Evolutionary conservation across 2,113 vertebrate species (phyloP).

Genomic region (Thoracochromis brauschi): DNA sequence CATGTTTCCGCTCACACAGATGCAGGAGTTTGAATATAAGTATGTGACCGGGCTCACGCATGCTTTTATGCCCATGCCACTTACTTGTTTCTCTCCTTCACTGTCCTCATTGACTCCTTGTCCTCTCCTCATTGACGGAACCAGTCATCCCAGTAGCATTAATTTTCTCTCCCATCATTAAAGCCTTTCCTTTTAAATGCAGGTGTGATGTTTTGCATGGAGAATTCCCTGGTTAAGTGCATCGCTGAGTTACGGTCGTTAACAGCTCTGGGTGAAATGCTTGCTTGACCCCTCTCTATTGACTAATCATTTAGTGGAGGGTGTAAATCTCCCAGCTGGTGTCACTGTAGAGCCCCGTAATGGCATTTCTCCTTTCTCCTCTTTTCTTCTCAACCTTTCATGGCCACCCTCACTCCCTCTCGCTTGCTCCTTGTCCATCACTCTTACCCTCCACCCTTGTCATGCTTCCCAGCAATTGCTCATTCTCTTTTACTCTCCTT

Average conservation of each 20-base stretch:
- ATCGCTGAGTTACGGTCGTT: slow-evolving; percentile 69
- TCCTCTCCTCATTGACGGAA: slow-evolving; percentile 61
- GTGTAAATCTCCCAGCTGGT: slow-evolving; percentile 66
- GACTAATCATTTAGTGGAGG: slow-evolving; percentile 68
- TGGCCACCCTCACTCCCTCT: slow-evolving; percentile 36
- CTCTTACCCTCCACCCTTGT: slow-evolving; percentile 10
- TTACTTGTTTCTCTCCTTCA: slow-evolving; percentile 45
- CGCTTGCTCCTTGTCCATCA: slow-evolving; percentile 27
- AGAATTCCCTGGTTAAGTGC: slow-evolving; percentile 67
- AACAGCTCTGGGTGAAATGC: slow-evolving; percentile 66
- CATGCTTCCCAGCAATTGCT: not conserved
- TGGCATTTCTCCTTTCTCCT: slow-evolving; percentile 39
- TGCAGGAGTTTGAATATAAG: not conserved
- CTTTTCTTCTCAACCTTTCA: slow-evolving; percentile 55
- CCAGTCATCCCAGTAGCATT: slow-evolving; percentile 63
- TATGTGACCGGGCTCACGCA: not conserved
- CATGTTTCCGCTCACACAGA: not conserved
- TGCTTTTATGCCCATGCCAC: slow-evolving; percentile 8
- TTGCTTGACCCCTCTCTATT: slow-evolving; percentile 68
- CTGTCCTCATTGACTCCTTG: slow-evolving; percentile 63
- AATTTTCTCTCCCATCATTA: slow-evolving; percentile 61
- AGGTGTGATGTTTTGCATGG: slow-evolving; percentile 65
- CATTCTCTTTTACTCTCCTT: not conserved
- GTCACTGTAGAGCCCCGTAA: slow-evolving; percentile 59
- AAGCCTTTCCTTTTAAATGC: slow-evolving; percentile 63